Evolutionary conservation across 1,140 invertebrate species (phyloP).

Genomic region (Berghia stephanieae): DNA sequence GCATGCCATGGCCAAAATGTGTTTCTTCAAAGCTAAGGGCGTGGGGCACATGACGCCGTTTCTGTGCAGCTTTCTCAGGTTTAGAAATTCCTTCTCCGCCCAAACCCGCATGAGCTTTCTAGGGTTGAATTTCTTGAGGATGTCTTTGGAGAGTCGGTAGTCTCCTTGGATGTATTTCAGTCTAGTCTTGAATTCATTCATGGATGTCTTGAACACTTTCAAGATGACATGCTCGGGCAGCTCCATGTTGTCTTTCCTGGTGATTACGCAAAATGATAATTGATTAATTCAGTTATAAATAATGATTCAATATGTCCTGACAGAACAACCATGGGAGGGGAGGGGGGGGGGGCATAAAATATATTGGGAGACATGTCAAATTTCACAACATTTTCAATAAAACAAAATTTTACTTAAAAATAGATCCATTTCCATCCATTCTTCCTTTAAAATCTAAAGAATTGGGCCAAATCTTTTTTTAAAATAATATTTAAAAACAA

Average conservation of each 20-base stretch:
- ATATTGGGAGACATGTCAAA: too few species aligned
- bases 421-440: too few species aligned
- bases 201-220: constrained; percentile 92
- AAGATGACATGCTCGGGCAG: constrained; percentile 82
- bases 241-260: constrained; percentile 43
- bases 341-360: too few species aligned
- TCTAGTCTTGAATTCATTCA: constrained; percentile 89
- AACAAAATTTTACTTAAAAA: too few species aligned
- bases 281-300: too few species aligned
- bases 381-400: too few species aligned
- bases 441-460: too few species aligned
- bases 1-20: constrained; percentile 89
- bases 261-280: background rate
- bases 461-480: too few species aligned
- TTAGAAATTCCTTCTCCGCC: constrained; percentile 94
- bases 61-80: constrained; percentile 75
- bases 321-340: too few species aligned
- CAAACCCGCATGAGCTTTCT: constrained; percentile 86
- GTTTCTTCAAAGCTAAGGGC: constrained; percentile 80
- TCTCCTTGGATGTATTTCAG: constrained; percentile 91
- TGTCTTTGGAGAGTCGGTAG: constrained; percentile 80
- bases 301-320: too few species aligned
- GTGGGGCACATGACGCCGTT: constrained; percentile 79
- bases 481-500: too few species aligned
- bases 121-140: constrained; percentile 75